These are phyloP conservation scores for Tichodroma muraria DNA, from an alignment of 2,113 vertebrate species.

Conservation along the genomic window DNA sequence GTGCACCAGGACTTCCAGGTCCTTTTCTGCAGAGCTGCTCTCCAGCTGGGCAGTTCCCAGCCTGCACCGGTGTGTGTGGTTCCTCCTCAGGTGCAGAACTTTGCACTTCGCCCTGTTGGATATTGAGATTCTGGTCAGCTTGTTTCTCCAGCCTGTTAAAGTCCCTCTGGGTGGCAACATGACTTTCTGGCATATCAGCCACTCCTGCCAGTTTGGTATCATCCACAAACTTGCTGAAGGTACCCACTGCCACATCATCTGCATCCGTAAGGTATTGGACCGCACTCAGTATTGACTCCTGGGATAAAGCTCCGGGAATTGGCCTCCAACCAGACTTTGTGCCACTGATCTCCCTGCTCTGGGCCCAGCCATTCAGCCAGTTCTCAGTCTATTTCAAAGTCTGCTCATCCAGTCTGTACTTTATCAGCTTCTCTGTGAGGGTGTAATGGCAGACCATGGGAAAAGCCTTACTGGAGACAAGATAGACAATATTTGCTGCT, in stretches of 20 bases:
- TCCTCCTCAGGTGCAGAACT: background rate
- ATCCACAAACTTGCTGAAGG: background rate
- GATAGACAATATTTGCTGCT: background rate
- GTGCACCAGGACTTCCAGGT: background rate
- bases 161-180: background rate
- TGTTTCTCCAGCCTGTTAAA: background rate
- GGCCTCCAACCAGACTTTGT: background rate
- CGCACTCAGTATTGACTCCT: background rate
- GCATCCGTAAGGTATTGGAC: background rate
- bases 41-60: background rate
- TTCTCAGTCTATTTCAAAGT: background rate
- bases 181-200: background rate
- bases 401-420: background rate
- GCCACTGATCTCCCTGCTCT: background rate
- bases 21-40: background rate
- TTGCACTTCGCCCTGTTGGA: background rate
- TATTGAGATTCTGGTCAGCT: background rate
- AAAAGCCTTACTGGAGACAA: background rate
- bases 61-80: accelerated
- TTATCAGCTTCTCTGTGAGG: background rate
- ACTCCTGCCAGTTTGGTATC: background rate
- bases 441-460: background rate
- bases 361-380: background rate
- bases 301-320: background rate
- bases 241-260: background rate